These are phyloP conservation scores for Danaus plexippus DNA, from an alignment of 1,140 invertebrate genomes.

Conservation along the genomic window DNA sequence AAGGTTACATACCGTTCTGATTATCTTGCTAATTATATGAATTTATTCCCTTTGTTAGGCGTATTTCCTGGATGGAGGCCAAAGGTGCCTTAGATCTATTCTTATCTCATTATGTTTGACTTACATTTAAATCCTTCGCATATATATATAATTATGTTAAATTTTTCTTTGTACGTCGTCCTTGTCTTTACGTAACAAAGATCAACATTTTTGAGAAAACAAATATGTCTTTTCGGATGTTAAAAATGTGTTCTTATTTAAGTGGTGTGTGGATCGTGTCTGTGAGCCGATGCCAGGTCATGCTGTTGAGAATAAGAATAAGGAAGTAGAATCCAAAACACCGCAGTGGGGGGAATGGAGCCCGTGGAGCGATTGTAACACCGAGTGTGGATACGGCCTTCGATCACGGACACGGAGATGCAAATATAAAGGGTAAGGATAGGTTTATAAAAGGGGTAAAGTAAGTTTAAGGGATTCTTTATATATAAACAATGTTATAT, in stretches of 20 bases:
- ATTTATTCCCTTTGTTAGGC: slow-evolving; percentile 24
- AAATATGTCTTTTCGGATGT: too few relatives aligned
- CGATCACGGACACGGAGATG: slow-evolving; percentile 42
- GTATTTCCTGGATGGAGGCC: slow-evolving; percentile 20
- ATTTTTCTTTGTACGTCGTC: too few relatives aligned
- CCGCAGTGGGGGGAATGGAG: slow-evolving; percentile 56
- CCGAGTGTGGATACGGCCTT: slow-evolving; percentile 56
- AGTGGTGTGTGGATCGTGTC: slow-evolving; percentile 56
- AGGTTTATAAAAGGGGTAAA: background rate
- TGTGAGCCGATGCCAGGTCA: slow-evolving; percentile 60
- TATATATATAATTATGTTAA: too few relatives aligned
- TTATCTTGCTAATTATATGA: slow-evolving; percentile 15
- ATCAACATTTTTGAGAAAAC: too few relatives aligned
- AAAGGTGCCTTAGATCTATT: slow-evolving; percentile 18
- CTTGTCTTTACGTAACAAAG: too few relatives aligned
- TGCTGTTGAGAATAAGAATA: slow-evolving; percentile 20
- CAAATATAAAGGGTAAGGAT: slow-evolving; percentile 42
- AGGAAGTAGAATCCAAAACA: slow-evolving; percentile 13
- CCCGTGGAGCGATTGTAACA: slow-evolving; percentile 48
- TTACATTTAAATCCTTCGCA: slow-evolving; percentile 1
- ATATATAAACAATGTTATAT: too few relatives aligned
- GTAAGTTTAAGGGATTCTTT: too few relatives aligned
- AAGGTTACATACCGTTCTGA: slow-evolving; percentile 18
- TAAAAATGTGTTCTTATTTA: too few relatives aligned
- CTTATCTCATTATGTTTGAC: slow-evolving; percentile 6